Percentiles rank a stretch among this genome's conserved stretches.
Evolutionary conservation across 1,140 invertebrate species (phyloP).

Genomic region (Drosophila ohnishii): DNA sequence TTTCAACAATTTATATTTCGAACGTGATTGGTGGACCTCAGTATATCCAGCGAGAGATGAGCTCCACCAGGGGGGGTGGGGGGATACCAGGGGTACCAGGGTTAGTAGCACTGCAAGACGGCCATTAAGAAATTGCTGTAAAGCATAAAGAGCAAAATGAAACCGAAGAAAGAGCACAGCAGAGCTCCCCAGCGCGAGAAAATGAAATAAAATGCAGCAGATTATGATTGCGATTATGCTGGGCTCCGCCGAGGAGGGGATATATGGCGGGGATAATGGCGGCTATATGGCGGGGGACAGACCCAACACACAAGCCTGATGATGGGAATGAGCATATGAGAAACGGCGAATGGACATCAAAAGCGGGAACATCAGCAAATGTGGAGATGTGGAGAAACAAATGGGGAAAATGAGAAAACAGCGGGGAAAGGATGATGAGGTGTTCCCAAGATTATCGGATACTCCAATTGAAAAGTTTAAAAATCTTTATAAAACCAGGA

Average conservation of each 20-base stretch:
- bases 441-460: not conserved
- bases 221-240: conserved; percentile 81
- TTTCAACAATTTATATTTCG: conserved; percentile 82
- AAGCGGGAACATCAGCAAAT: conserved; percentile 16
- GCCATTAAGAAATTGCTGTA: conserved; percentile 80
- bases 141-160: conserved; percentile 80
- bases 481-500: not conserved
- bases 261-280: conserved; percentile 5
- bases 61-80: not conserved
- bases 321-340: conserved; percentile 52
- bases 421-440: not conserved
- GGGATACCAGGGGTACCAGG: not conserved
- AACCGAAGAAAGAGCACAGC: conserved; percentile 55
- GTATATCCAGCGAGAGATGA: conserved; percentile 6
- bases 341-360: conserved; percentile 23
- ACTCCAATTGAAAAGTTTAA: not conserved
- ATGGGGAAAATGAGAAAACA: conserved; percentile 1
- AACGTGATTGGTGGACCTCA: conserved; percentile 75
- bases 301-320: conserved; percentile 21
- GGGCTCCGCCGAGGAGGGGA: conserved; percentile 16
- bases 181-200: conserved; percentile 65
- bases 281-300: conserved; percentile 3
- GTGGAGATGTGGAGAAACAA: conserved; percentile 3
- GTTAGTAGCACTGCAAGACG: conserved; percentile 53
- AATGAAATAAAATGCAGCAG: conserved; percentile 81